A percentile compares a stretch with the other conserved stretches of the same genome.
These are phyloP conservation scores for Cephus runcator DNA, from an alignment of 2,888 invertebrate genomes.

Conservation along the genomic window DNA sequence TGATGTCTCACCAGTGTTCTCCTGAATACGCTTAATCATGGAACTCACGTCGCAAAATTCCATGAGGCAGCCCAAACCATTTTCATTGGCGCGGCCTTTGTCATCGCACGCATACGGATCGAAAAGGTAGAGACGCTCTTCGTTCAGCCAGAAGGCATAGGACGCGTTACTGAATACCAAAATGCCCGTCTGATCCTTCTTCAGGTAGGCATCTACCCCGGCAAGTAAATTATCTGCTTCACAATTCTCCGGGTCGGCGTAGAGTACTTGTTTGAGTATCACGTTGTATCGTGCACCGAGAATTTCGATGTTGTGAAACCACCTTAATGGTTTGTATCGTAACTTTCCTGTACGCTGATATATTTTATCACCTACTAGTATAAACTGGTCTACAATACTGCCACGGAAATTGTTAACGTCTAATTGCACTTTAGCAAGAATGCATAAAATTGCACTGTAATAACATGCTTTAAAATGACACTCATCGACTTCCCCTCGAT, in stretches of 20 bases:
- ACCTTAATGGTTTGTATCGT: constrained; percentile 43
- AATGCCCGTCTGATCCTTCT: constrained; percentile 49
- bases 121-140: constrained; percentile 49
- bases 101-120: constrained; percentile 57
- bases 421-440: constrained; percentile 48
- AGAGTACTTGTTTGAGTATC: constrained; percentile 45
- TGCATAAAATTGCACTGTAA: constrained; percentile 50
- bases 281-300: constrained; percentile 44
- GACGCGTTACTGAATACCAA: constrained; percentile 48
- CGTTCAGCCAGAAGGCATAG: constrained; percentile 52
- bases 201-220: constrained; percentile 36
- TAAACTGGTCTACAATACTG: constrained; percentile 46
- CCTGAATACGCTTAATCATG: constrained; percentile 42
- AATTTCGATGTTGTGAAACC: constrained; percentile 50
- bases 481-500: constrained; percentile 33
- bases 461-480: constrained; percentile 53
- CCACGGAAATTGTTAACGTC: constrained; percentile 39
- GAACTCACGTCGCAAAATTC: constrained; percentile 36
- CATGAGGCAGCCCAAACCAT: constrained; percentile 47
- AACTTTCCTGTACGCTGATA: constrained; percentile 42
- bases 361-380: constrained; percentile 46
- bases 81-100: constrained; percentile 32
- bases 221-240: constrained; percentile 36
- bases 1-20: constrained; percentile 36
- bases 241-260: constrained; percentile 48